A percentile compares a stretch with the other conserved stretches of the same genome.
Evolutionary conservation across 2,113 vertebrate genomes (phyloP).

Genomic region (Bufo bufo): DNA sequence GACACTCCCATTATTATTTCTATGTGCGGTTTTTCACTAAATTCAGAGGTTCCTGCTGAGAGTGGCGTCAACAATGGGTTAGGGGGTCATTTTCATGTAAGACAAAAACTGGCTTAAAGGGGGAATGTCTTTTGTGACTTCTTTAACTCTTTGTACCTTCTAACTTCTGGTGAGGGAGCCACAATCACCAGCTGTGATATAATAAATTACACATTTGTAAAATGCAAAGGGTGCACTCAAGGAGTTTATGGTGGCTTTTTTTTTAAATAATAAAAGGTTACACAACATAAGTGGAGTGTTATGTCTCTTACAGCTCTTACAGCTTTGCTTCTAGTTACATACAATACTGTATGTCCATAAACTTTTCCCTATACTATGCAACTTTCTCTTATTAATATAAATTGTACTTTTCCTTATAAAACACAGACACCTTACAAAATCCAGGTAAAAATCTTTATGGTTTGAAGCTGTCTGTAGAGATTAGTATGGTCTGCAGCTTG

Average conservation of each 20-base stretch:
- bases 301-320: not conserved
- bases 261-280: not conserved
- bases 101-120: not conserved
- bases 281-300: not conserved
- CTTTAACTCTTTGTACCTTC: constrained; percentile 25
- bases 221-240: not conserved
- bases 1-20: constrained; percentile 14
- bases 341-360: no score
- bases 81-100: constrained; percentile 14
- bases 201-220: constrained; percentile 26
- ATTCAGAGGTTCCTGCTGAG: constrained; percentile 29
- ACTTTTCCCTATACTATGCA: no score
- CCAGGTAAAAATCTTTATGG: no score
- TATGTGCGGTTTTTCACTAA: not conserved
- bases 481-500: no score
- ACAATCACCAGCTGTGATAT: constrained; percentile 30
- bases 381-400: no score
- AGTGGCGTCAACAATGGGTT: constrained; percentile 22
- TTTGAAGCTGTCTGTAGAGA: no score
- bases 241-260: not conserved
- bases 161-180: not conserved
- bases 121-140: not conserved
- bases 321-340: no score
- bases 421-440: no score
- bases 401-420: no score